Percentiles rank a stretch among this genome's conserved stretches.
phyloP scores from a whole-genome alignment of 2,113 vertebrate genomes.

The Athene noctua region DNA sequence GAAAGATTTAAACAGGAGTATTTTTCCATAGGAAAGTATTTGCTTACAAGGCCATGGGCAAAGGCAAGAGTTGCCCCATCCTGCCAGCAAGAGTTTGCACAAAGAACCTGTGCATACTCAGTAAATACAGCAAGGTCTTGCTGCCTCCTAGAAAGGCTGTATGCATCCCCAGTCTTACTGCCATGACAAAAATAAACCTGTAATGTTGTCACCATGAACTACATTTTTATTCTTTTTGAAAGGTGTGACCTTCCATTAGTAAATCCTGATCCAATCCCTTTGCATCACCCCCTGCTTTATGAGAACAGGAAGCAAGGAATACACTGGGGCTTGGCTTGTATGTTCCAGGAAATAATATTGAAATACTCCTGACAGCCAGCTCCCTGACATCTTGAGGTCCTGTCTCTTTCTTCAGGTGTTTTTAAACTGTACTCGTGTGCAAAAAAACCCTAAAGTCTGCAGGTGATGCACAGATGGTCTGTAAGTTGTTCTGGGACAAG shows the following conservation, averaged over 20 bases:
- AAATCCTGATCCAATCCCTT: not conserved
- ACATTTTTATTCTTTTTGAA: not conserved
- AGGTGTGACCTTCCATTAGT: not conserved
- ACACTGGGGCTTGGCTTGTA: not conserved
- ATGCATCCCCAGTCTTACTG: not conserved
- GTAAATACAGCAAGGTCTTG: not conserved
- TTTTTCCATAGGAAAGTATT: not conserved
- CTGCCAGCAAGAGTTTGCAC: not conserved
- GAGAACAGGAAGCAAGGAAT: not conserved
- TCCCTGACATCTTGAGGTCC: not conserved
- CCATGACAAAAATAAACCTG: not conserved
- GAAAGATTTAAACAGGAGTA: not conserved
- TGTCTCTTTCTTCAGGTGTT: not conserved
- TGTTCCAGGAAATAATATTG: not conserved
- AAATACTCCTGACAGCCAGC: not conserved
- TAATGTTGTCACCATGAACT: rapidly evolving
- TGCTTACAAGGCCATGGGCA: not conserved
- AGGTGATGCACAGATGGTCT: not conserved
- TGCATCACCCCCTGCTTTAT: not conserved
- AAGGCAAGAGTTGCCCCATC: not conserved
- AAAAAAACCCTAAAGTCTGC: not conserved
- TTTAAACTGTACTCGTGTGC: not conserved
- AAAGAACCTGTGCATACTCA: not conserved
- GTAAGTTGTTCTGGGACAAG: not conserved
- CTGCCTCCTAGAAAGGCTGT: not conserved